Evolutionary conservation across 1,140 invertebrate species (phyloP).

Genomic region (Sitobion miscanthi): DNA sequence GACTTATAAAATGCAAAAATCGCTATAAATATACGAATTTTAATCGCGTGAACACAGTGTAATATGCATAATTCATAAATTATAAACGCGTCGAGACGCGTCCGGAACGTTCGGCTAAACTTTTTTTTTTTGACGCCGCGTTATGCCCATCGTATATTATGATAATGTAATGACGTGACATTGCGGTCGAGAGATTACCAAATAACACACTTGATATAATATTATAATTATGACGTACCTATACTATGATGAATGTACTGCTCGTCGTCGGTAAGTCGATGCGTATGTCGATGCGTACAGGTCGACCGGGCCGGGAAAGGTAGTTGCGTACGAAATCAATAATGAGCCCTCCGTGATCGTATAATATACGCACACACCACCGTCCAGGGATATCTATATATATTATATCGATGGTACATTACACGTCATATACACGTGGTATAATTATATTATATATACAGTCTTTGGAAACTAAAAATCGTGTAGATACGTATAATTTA

Average conservation of each 20-base stretch:
- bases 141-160: not conserved
- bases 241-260: not conserved
- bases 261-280: not conserved
- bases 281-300: not conserved
- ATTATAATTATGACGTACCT: not conserved
- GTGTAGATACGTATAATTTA: not conserved
- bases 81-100: not conserved
- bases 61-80: not conserved
- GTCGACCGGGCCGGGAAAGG: not conserved
- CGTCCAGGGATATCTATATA: not conserved
- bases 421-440: not conserved
- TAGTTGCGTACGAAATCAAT: constrained; percentile 14
- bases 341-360: not conserved
- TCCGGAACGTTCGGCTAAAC: not conserved
- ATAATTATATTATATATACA: not conserved
- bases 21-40: not conserved
- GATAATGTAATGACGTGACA: not conserved
- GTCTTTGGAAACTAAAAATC: not conserved
- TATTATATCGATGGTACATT: not conserved
- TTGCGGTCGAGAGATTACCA: not conserved
- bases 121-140: not conserved
- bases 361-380: not conserved
- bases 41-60: not conserved
- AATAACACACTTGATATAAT: not conserved
- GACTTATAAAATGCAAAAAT: not conserved